These are phyloP conservation scores for Anguilla megastoma DNA, from an alignment of 2,797 vertebrate species.

Conservation along the genomic window DNA sequence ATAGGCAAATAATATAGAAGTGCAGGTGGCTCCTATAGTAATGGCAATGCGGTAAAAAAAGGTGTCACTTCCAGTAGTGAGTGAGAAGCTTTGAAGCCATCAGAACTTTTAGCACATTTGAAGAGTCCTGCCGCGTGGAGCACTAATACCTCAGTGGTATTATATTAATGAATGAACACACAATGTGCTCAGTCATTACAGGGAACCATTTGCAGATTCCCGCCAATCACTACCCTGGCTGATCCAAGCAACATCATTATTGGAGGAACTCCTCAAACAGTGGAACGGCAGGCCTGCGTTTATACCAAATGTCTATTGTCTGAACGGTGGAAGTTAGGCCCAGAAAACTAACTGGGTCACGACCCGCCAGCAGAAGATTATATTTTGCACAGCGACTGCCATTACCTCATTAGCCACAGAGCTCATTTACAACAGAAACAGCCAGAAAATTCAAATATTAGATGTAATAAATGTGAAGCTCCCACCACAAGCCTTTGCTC, in stretches of 20 bases:
- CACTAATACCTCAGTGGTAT: background rate
- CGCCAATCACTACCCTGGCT: too few species aligned
- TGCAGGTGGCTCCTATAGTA: background rate
- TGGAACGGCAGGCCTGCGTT: background rate
- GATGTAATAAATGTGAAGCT: background rate
- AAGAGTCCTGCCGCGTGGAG: background rate
- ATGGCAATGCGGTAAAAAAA: background rate
- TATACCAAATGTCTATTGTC: background rate
- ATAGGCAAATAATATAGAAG: background rate
- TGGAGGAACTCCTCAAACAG: background rate
- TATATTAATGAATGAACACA: background rate
- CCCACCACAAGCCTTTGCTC: background rate
- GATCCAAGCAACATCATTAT: too few species aligned
- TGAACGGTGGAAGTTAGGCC: background rate
- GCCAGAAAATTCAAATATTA: constrained; percentile 1
- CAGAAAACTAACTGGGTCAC: background rate
- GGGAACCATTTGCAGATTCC: background rate
- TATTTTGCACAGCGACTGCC: background rate
- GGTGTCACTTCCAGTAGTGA: background rate
- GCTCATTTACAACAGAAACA: constrained; percentile 4
- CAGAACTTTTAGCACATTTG: background rate
- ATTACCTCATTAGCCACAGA: background rate
- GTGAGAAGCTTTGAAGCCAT: background rate
- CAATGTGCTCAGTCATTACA: background rate
- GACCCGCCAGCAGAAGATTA: background rate